Evolutionary conservation across 2,113 vertebrate genomes (phyloP), one percentile per base, ranked within the genome.

Genomic region (Prionailurus viverrinus): DNA sequence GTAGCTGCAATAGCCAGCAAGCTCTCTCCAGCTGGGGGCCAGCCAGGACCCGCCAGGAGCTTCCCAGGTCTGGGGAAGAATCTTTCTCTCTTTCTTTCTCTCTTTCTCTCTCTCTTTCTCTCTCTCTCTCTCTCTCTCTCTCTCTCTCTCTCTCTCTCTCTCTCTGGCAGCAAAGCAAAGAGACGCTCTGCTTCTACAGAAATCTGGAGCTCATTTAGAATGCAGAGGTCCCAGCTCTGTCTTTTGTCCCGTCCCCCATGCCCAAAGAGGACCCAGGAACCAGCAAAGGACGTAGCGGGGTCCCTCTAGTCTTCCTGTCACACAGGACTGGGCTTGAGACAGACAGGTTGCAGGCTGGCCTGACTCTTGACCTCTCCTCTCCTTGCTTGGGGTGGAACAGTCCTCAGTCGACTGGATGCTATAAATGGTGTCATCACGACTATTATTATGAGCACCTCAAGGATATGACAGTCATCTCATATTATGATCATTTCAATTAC

Each of bases 1-100:
- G 23, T 2, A 19, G 11, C 25, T 3, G 36, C 36, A 89, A 97
- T 53, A 55, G 78, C 90, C 2, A 7, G 55, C 58, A 31, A 48
- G 71, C 5, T 7, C 29, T 25, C 23, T 2, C 0, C 19, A 21
- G 39, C 1, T 0, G 14, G 29, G 74, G 45, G 41, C 25, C 11
- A 1, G 11, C 7, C 33, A 1, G 2, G 2, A 33, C 18, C 5
- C 6, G 55, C 55, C 18, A 58, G 69, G 3, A 13, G 73, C 23
- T 0, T 15, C 76, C 15, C 39, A 61, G n/a, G 51, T 36, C 41
- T 0, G 2, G 31, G 25, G 4, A 31, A 31, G n/a, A 63, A 21
- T 23, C 23, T 45, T 58, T 0, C 76, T 33, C 18, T 41, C 41
- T 41, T 5, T 41, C 5, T 41, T 1, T 45, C 41, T 45, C 7